Base-by-base conservation (phyloP, 2,797 vertebrate species). In the Bovichtus diacanthus region DNA sequence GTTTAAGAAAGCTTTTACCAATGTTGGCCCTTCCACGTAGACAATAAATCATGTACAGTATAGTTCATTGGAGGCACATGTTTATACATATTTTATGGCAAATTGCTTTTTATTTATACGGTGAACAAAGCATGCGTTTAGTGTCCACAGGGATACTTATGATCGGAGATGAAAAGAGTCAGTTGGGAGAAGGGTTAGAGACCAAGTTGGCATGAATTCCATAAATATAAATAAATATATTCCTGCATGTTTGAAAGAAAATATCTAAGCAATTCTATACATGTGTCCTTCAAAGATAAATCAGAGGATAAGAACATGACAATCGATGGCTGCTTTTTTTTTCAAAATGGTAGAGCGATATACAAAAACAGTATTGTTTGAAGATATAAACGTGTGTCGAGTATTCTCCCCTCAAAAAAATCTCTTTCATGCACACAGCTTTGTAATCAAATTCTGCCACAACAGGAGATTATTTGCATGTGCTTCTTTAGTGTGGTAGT, bases 31-130 rank as follows among this genome's bases (percentile, higher is more conserved):
- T 61, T 76, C 19, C n/a, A 39, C n/a, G 6, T 2, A 7, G 62
- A 63, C 54, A 61, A 34, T 25, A 31, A 58, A 36, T 73, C 49
- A 49, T 46, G 21, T 39, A 50, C 39, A 44, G n/a, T 69, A 19
- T 60, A 39, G 56, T 60, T 67, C 36, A 72, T 76, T 47, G 7
- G 50, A 63, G 34, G 29, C 51, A 53, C 19, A 43, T 63, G 54
- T 73, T 76, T 78, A 84, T 80, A 36, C 23, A 80, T 81, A n/a
- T 84, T 76, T 46, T 43, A 64, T 43, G 15, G 34, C 10, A 76
- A 80, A 74, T 68, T 12, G 38, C 0, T 49, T 44, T 64, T 74
- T 44, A 44, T 3, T 55, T 39, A 77, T 70, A 29, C 23, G 39
- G 15, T 27, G 12, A 70, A 55, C n/a, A 82, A 59, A 66, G 43